Evolutionary conservation across 2,113 vertebrate species (phyloP), one percentile per base, ranked within the genome.

Genomic region (human): DNA sequence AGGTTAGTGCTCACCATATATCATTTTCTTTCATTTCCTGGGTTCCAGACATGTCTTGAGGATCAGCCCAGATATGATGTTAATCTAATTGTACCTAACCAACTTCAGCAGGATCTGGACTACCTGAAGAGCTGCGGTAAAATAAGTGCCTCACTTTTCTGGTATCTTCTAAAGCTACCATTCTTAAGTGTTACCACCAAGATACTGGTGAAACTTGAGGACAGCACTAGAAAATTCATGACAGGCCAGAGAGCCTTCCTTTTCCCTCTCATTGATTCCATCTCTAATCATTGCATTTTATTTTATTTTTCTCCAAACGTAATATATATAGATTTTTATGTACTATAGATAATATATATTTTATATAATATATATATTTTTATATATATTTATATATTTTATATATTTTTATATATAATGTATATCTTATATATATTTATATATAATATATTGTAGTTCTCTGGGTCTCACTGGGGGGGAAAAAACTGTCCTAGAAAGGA

Each of bases 1-100:
- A 50, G 10, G 5, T 1, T 40, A 32, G 0, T 50, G 5, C 2
- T 64, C 30, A 11, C 16, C 3, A 17, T 16, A 8, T 2, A 22
- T 83, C 10, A 35, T 25, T 66, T 32, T 9, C 11, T 70, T 90
- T 20, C 16, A 68, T 30, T 90, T 16, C 35, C 20, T 48, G 8
- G 22, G 61, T 32, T 80, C 32, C 18, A 32, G 43, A 23, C 10
- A 40, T n/a, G 27, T 32, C n/a, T 25, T 35, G 18, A 73, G 12
- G 32, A 27, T 61, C n/a, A 38, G 27, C 89, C 1, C 6, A 93
- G 23, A 8, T 38, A 45, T 5, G 4, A 1, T 83, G 32, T 52
- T 59, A 76, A 40, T 16, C 0, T 38, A n/a, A 57, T 32, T 10
- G 23, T 10, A 59, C 20, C 17, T 85, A 90, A 78, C 35, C 32